These are phyloP conservation scores for Coendou prehensilis DNA, from an alignment of 2,797 vertebrate species.

Conservation along the genomic window DNA sequence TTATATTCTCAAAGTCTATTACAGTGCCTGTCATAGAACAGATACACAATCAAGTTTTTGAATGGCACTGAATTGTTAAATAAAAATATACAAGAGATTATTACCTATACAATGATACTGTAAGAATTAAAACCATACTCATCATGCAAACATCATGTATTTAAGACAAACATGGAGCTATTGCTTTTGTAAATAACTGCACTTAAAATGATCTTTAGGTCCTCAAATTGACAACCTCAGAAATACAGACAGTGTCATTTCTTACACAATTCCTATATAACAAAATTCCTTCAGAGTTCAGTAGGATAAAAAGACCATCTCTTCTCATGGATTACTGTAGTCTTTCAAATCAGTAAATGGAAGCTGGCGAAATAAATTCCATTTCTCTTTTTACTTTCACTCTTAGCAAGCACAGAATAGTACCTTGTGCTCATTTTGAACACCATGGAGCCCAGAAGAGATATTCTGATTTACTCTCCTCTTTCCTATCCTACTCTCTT, in stretches of 20 bases:
- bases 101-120: background rate
- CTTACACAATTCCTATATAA: background rate
- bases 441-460: background rate
- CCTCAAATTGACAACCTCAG: background rate
- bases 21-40: background rate
- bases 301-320: background rate
- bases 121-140: slow-evolving; percentile 44
- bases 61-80: background rate
- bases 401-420: background rate
- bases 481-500: background rate
- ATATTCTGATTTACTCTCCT: slow-evolving; percentile 14
- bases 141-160: slow-evolving; percentile 21
- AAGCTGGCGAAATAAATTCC: background rate
- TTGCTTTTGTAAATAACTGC: slow-evolving; percentile 13
- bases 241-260: background rate
- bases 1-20: background rate
- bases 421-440: background rate
- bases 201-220: slow-evolving; percentile 47
- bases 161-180: background rate
- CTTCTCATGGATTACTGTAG: background rate
- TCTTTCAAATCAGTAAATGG: slow-evolving; percentile 45
- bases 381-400: slow-evolving; percentile 1
- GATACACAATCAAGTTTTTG: background rate
- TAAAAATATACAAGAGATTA: slow-evolving; percentile 47
- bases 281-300: slow-evolving; percentile 8